Percentiles rank a stretch among this genome's conserved stretches.
Conservation (phyloP, 2,888 invertebrate genomes). For the Crematogaster levior region DNA sequence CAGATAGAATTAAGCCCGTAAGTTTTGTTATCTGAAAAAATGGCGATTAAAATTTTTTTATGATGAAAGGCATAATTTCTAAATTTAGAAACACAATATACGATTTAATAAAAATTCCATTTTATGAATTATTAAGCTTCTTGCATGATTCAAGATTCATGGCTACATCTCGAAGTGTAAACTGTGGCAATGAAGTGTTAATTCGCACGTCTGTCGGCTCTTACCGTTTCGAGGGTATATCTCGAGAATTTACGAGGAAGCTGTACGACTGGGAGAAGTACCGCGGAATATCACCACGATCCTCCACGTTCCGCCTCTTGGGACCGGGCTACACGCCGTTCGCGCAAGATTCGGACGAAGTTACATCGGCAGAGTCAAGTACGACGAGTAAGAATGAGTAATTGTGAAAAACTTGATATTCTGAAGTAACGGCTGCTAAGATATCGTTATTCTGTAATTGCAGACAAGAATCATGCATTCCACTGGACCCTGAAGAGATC, state of each 20-base stretch:
- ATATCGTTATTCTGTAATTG: not conserved
- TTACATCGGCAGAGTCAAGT: slow-evolving; percentile 25
- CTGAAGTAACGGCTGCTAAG: not conserved
- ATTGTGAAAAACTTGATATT: not conserved
- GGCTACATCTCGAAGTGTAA: slow-evolving; percentile 45
- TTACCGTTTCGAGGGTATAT: slow-evolving; percentile 94
- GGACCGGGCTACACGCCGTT: slow-evolving; percentile 85
- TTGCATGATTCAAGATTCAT: slow-evolving; percentile 41
- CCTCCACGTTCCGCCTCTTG: slow-evolving; percentile 93
- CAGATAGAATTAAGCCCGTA: not conserved
- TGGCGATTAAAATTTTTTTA: not conserved
- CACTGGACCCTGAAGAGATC: slow-evolving; percentile 86
- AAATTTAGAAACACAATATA: not conserved
- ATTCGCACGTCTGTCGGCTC: slow-evolving; percentile 94
- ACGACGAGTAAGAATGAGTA: slow-evolving; percentile 41
- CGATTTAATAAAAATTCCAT: no score
- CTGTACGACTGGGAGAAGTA: slow-evolving; percentile 97
- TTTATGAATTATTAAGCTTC: not conserved
- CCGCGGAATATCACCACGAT: slow-evolving; percentile 94
- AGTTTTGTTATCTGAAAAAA: not conserved
- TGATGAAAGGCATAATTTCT: not conserved
- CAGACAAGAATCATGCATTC: slow-evolving; percentile 58
- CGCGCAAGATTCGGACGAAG: slow-evolving; percentile 37
- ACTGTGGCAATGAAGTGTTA: slow-evolving; percentile 88
- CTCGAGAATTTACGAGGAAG: slow-evolving; percentile 95